Evolutionary conservation across 2,113 vertebrate genomes (phyloP), one percentile per base, ranked within the genome.

Genomic region (Lepidothrix coronata): DNA sequence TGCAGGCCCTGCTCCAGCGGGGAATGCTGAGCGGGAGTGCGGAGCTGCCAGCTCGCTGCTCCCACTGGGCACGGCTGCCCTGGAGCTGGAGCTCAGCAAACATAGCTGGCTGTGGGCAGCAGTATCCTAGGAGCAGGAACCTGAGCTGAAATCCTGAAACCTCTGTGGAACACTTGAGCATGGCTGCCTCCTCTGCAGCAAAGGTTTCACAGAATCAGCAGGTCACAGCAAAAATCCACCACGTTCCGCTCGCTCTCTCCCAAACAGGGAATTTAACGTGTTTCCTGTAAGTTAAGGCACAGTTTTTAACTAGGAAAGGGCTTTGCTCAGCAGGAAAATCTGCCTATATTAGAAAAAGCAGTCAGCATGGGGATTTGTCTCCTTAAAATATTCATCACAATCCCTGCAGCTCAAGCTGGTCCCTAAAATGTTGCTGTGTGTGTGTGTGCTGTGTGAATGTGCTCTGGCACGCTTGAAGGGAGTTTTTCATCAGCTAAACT

Each of bases 121-220:
- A 28, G 94, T 88, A 79, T 88, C 95, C 95, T 82, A 48, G 93
- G 48, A 89, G 27, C 88, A 59, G 70, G 21, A 63, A 12, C 74
- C 25, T 8, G 35, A 51, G 70, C 74, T 49, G 85, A 85, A 72
- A 78, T 65, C 55, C 77, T 25, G 61, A 46, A 28, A 67, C 57
- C 89, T 35, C 80, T 0, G 1, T 17, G 6, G 8, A 72, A 44
- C 16, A 3, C 37, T 37, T 35, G 58, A 52, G 63, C 62, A 27
- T 35, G 2, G 1, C 81, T 85, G 82, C 62, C 72, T 57, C 44
- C 71, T 66, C 63, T n/a, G 63, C 35, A 14, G 20, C 33, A 67
- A 37, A 27, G 41, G 28, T 52, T 68, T 31, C 52, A n/a, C 24
- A 19, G 37, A 35, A 14, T 20, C 28, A 58, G 57, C 24, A 46